These are phyloP conservation scores for Iphiclides podalirius DNA, from an alignment of 2,888 invertebrate genomes.

Conservation along the genomic window DNA sequence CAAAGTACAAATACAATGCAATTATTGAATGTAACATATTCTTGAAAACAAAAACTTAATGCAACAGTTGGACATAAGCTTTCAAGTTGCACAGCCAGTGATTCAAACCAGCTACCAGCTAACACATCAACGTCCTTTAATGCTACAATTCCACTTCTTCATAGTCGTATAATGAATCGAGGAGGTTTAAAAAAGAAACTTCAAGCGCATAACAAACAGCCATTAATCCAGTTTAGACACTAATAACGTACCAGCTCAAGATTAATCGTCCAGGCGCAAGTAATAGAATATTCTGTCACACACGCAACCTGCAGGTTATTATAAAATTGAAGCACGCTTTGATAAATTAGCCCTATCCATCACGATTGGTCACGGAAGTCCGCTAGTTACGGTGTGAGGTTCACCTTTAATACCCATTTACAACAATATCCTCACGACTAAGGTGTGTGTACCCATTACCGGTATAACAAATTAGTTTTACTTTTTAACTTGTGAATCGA, in stretches of 20 bases:
- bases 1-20: too few species aligned
- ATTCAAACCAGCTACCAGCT: too few species aligned
- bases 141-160: background rate
- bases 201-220: conserved; percentile 66
- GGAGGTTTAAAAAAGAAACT: conserved; percentile 26
- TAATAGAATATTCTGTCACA: conserved; percentile 77
- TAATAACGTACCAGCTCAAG: conserved; percentile 63
- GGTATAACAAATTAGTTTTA: conserved; percentile 12
- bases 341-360: conserved; percentile 76
- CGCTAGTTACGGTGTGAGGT: conserved; percentile 27
- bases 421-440: conserved; percentile 17
- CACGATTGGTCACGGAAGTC: conserved; percentile 75
- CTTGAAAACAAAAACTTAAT: too few species aligned
- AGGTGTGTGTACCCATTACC: conserved; percentile 17
- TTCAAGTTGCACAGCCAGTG: too few species aligned
- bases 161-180: background rate
- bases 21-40: too few species aligned
- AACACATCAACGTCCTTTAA: too few species aligned
- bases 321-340: conserved; percentile 72
- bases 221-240: conserved; percentile 71
- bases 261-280: conserved; percentile 63
- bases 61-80: too few species aligned
- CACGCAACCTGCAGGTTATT: conserved; percentile 71
- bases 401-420: conserved; percentile 23
- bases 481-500: conserved; percentile 4